These are phyloP conservation scores for Charaxes varanes DNA, from an alignment of 1,140 invertebrate genomes.

Conservation along the genomic window DNA sequence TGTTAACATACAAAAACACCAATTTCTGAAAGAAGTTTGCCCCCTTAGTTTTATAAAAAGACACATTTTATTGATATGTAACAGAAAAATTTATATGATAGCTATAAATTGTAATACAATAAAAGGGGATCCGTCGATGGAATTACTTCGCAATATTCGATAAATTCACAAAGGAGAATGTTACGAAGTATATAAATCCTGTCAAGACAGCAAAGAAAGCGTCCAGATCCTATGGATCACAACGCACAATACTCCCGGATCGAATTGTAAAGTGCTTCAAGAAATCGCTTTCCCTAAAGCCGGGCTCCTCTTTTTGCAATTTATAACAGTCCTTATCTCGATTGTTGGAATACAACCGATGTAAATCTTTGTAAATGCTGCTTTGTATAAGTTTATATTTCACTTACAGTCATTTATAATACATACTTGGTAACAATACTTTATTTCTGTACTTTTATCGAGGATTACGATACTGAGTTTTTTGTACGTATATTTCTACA, in stretches of 20 bases:
- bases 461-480: no score
- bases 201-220: constrained; percentile 36
- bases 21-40: no score
- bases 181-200: constrained; percentile 33
- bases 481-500: no score
- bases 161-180: constrained; percentile 5
- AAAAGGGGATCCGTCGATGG: no score
- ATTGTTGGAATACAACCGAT: constrained; percentile 51
- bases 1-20: no score
- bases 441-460: no score
- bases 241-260: constrained; percentile 43
- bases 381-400: constrained; percentile 22
- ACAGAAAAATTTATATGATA: no score
- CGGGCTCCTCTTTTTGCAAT: constrained; percentile 56
- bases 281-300: constrained; percentile 59
- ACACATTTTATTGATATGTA: no score
- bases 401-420: constrained; percentile 7
- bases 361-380: constrained; percentile 26
- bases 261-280: constrained; percentile 59
- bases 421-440: no score
- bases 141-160: constrained; percentile 9
- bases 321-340: constrained; percentile 57
- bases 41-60: no score
- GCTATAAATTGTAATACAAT: no score
- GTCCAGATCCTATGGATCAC: constrained; percentile 35